Evolutionary conservation across 2,113 vertebrate genomes (phyloP).

Genomic region (Pseudopodoces humilis): DNA sequence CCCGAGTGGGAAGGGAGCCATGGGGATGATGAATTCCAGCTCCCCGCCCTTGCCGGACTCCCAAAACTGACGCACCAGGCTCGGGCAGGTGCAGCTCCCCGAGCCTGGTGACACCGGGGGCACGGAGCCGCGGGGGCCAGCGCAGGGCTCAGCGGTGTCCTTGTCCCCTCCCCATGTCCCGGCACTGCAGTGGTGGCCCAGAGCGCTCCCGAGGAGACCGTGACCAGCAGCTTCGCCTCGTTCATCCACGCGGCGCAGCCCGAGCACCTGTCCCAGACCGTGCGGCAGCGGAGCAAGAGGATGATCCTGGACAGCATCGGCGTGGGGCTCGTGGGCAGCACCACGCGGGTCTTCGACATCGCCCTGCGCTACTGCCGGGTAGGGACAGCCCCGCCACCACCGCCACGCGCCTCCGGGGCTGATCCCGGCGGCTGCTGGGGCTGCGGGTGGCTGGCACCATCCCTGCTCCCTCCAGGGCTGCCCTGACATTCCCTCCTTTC

Average conservation of each 20-base stretch:
- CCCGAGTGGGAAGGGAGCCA: rapidly evolving
- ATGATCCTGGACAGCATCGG: slow-evolving; percentile 91
- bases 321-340: slow-evolving; percentile 86
- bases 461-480: neutral
- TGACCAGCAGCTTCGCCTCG: slow-evolving; percentile 83
- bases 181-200: slow-evolving; percentile 60
- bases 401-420: too few species aligned
- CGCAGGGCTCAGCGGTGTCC: neutral
- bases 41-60: neutral
- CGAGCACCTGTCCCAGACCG: slow-evolving; percentile 72
- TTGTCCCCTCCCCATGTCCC: neutral
- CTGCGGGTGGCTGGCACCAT: neutral
- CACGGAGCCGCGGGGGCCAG: neutral
- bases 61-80: rapidly evolving
- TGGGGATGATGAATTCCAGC: neutral
- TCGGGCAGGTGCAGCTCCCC: neutral
- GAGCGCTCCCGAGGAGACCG: slow-evolving; percentile 70
- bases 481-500: neutral
- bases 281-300: slow-evolving; percentile 83
- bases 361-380: slow-evolving; percentile 85
- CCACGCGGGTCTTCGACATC: slow-evolving; percentile 80
- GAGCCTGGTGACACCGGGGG: rapidly evolving
- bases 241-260: slow-evolving; percentile 79
- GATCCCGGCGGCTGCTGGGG: too few species aligned
- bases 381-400: neutral